These are phyloP conservation scores for Lerista edwardsae DNA, from an alignment of 2,797 vertebrate genomes.

Conservation along the genomic window DNA sequence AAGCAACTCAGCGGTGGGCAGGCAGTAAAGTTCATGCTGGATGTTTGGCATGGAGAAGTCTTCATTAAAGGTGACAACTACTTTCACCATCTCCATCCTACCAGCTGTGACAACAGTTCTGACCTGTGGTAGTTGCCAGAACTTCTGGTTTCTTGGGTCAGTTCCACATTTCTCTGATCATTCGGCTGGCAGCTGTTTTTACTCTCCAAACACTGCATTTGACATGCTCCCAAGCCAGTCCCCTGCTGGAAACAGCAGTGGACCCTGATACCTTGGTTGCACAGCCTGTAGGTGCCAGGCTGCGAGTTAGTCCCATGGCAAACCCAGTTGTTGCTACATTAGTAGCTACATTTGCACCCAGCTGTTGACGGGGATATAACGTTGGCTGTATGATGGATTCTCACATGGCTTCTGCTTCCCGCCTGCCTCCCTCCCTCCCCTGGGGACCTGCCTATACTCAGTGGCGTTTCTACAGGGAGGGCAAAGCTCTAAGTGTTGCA, in stretches of 20 bases:
- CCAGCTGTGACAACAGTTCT: neutral
- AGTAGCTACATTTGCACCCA: no score
- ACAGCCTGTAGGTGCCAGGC: no score
- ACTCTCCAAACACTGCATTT: no score
- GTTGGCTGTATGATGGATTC: neutral
- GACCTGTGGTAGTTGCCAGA: neutral
- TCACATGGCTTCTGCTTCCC: no score
- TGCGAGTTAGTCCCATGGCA: neutral
- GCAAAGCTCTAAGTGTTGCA: no score
- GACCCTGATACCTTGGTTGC: neutral
- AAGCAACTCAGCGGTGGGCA: neutral
- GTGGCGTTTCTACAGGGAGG: no score
- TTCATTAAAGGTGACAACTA: neutral
- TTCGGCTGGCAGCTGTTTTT: neutral
- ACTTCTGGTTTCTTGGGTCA: neutral
- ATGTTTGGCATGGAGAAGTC: neutral
- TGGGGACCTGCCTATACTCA: neutral
- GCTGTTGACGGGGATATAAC: neutral
- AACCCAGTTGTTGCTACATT: no score
- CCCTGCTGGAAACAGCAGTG: neutral
- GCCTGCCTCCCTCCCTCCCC: no score
- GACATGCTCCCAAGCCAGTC: no score
- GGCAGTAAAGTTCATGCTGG: neutral
- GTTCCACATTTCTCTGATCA: neutral
- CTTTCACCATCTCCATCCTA: neutral